phyloP scores from a whole-genome alignment of 2,113 vertebrate species.

The Rhabdornis inornatus region DNA sequence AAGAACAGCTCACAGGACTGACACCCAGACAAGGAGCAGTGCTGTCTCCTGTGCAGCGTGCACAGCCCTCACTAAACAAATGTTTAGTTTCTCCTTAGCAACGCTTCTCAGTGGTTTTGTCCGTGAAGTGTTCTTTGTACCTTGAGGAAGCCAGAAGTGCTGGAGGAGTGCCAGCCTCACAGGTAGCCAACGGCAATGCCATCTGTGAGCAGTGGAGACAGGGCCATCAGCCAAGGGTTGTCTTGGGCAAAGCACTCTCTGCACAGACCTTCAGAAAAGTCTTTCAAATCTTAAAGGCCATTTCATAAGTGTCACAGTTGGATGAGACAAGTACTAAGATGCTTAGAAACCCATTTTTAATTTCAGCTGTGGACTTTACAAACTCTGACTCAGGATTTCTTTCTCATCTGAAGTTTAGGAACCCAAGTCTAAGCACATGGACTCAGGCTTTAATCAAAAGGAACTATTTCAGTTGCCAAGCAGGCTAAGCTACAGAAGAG shows the following conservation, averaged over 20 bases:
- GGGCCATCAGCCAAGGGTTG: background rate
- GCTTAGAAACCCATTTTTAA: background rate
- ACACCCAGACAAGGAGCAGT: background rate
- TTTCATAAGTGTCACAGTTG: background rate
- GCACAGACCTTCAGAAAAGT: background rate
- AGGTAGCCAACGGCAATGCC: background rate
- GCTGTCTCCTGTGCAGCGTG: rapidly evolving
- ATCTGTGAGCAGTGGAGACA: background rate
- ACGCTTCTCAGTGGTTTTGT: background rate
- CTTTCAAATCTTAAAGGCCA: background rate
- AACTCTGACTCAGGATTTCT: background rate
- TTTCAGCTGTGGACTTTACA: background rate
- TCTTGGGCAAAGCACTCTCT: background rate
- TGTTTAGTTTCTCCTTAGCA: background rate
- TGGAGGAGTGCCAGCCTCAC: background rate
- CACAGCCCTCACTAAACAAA: background rate
- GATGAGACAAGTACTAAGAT: background rate
- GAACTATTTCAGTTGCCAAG: background rate
- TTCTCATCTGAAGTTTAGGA: background rate
- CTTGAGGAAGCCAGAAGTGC: background rate
- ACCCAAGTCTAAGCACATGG: background rate
- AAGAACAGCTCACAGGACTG: background rate
- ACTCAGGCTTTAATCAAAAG: background rate
- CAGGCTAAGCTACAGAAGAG: background rate
- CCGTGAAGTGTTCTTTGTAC: background rate